These are phyloP conservation scores for Porites cylindrica DNA, from an alignment of 92 coral and sea anemone genomes.

Conservation along the genomic window DNA sequence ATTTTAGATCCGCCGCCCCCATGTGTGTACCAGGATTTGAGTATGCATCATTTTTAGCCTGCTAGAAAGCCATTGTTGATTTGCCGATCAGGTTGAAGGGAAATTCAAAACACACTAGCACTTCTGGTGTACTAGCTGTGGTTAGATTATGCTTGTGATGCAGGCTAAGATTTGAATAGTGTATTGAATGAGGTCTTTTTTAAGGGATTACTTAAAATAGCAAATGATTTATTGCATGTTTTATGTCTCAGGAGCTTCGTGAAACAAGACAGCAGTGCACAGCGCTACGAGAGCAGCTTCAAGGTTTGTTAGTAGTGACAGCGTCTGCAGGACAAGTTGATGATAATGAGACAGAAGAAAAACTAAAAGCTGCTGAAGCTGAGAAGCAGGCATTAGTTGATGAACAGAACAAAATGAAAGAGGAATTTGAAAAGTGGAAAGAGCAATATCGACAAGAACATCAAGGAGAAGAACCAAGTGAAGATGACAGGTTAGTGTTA, in stretches of 20 bases:
- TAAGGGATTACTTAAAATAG: not conserved
- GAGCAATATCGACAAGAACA: slow-evolving; percentile 88
- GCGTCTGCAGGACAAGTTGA: slow-evolving; percentile 72
- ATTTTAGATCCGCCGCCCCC: too few species aligned
- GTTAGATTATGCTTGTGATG: too few species aligned
- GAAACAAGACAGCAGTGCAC: slow-evolving; percentile 91
- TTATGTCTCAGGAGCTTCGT: slow-evolving; percentile 76
- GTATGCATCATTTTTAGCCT: too few species aligned
- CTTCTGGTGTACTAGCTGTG: too few species aligned
- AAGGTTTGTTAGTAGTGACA: slow-evolving; percentile 80
- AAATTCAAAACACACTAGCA: too few species aligned
- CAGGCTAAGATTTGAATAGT: too few species aligned
- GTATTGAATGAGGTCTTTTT: too few species aligned
- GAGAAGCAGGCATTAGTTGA: slow-evolving; percentile 89
- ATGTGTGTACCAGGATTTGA: too few species aligned
- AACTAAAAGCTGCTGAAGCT: slow-evolving; percentile 87
- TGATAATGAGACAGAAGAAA: slow-evolving; percentile 87
- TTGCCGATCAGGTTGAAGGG: too few species aligned
- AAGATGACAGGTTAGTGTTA: slow-evolving; percentile 76
- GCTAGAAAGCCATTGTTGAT: too few species aligned
- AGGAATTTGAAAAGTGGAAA: slow-evolving; percentile 93
- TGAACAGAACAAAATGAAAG: slow-evolving; percentile 86
- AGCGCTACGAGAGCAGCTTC: slow-evolving; percentile 89
- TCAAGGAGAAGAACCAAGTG: slow-evolving; percentile 85
- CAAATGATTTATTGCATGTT: not conserved